Conservation (phyloP, 2,888 invertebrate species). For the Ectropis crepuscularia region DNA sequence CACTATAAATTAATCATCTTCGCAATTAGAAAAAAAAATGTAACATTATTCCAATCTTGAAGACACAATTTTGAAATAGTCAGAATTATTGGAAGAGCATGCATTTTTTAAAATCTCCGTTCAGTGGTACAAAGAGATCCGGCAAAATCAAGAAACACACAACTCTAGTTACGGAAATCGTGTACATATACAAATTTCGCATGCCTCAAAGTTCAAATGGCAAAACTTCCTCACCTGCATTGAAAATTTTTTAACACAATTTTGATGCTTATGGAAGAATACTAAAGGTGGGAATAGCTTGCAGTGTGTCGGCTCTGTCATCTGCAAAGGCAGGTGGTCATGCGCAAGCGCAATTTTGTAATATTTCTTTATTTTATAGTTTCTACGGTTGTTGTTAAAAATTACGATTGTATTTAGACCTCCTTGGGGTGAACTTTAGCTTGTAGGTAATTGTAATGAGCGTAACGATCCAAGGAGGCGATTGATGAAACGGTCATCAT, state of each 20-base stretch:
- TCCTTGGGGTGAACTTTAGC: slow-evolving; percentile 33
- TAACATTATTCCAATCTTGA: too few relatives aligned
- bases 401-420: slow-evolving; percentile 33
- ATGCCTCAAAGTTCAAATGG: slow-evolving; percentile 50
- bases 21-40: too few relatives aligned
- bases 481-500: slow-evolving; percentile 6
- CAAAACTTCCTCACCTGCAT: slow-evolving; percentile 48
- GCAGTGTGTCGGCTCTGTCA: slow-evolving; percentile 13
- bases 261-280: neutral
- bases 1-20: too few relatives aligned
- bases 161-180: slow-evolving; percentile 20
- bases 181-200: slow-evolving; percentile 39
- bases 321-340: slow-evolving; percentile 26
- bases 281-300: slow-evolving; percentile 7
- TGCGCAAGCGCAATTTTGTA: slow-evolving; percentile 29
- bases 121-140: slow-evolving; percentile 3
- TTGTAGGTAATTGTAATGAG: slow-evolving; percentile 21
- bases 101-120: too few relatives aligned
- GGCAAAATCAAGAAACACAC: slow-evolving; percentile 7
- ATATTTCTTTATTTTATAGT: slow-evolving; percentile 27
- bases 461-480: slow-evolving; percentile 10
- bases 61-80: too few relatives aligned
- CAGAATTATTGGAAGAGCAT: too few relatives aligned
- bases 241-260: slow-evolving; percentile 3
- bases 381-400: slow-evolving; percentile 32